Evolutionary conservation across 2,888 invertebrate species (phyloP).

Genomic region (Drosophila sordidapex): DNA sequence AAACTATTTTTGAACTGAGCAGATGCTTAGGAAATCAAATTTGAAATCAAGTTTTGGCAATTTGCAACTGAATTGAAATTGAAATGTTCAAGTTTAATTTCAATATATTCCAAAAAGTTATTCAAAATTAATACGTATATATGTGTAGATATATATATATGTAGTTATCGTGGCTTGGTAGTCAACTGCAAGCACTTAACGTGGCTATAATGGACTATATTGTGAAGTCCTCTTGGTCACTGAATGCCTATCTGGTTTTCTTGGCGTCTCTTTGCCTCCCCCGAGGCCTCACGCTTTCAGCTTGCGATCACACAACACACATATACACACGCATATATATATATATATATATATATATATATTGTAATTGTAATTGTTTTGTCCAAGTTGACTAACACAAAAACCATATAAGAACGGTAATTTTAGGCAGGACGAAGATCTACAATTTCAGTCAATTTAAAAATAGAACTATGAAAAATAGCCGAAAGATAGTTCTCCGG

Average conservation of each 20-base stretch:
- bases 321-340: neutral
- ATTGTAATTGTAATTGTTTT: neutral
- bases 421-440: rapidly evolving
- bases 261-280: neutral
- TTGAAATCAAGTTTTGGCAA: no score
- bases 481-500: no score
- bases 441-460: neutral
- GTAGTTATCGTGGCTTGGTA: slow-evolving; percentile 25
- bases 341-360: neutral
- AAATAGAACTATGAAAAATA: neutral
- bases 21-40: no score
- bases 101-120: neutral
- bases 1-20: no score
- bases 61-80: neutral
- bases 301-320: slow-evolving; percentile 16
- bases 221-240: slow-evolving; percentile 9
- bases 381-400: neutral
- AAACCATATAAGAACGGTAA: neutral
- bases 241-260: slow-evolving; percentile 20
- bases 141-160: no score
- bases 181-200: slow-evolving; percentile 16
- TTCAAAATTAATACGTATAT: neutral
- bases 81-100: neutral
- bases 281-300: slow-evolving; percentile 29
- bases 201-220: neutral